Evolutionary conservation across 2,797 vertebrate genomes (phyloP), one percentile per base, ranked within the genome.

Genomic region (Urophycis tenuis): DNA sequence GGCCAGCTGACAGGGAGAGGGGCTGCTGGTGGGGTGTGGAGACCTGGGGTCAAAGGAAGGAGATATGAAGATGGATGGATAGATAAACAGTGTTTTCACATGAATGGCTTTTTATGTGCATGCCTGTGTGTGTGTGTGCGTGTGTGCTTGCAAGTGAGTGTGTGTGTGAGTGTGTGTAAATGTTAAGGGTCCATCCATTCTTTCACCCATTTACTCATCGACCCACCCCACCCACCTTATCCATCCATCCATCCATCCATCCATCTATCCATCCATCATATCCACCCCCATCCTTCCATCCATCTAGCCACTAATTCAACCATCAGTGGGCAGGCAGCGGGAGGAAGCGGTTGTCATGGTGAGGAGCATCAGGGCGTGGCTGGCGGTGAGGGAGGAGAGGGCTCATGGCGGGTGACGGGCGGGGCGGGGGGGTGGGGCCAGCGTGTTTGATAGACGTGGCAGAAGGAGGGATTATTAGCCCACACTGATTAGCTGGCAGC

Each of bases 401-500:
- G 70, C 29, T 30, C 29, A 17, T 32, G 22, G 9, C 5, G 25
- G 7, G 10, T 17, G 29, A 12, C 35, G 33, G 25, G 36, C 17
- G 39, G 67, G 78, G 72, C 49, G 22, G 67, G 32, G 74, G 72
- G 75, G 74, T 64, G 70, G 74, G 49, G 33, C 15, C n/a, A 85
- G 81, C 71, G 81, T 71, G 78, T 76, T 80, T 78, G 84, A 84
- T 82, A 81, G 85, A 87, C 75, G 73, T 64, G 76, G 80, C 0
- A 70, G 81, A 85, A 49, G 45, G 45, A 49, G 45, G 83, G 86
- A 85, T 91, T 90, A 91, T 84, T 75, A 81, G 82, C 75, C 88
- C 85, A 77, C 76, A 32, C 86, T 90, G 91, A 92, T 91, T 90
- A 90, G 88, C 88, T 88, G 86, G 85, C 84, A 85, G 89, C 88